Evolutionary conservation across 2,888 invertebrate species (phyloP).

Genomic region (Synanthedon andrenaeformis): DNA sequence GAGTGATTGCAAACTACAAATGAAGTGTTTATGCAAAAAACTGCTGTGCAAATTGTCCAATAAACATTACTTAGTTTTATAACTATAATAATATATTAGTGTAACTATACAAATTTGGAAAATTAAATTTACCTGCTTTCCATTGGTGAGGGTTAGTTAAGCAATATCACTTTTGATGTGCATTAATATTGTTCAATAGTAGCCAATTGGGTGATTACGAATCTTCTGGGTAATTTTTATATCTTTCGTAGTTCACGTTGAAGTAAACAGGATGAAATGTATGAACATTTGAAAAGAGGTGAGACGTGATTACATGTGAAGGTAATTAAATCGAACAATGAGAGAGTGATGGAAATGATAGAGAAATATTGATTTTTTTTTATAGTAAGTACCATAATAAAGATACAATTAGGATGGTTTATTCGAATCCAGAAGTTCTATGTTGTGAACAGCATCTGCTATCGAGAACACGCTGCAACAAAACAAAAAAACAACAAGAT

Average conservation of each 20-base stretch:
- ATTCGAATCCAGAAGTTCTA: constrained; percentile 41
- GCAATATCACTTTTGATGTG: constrained; percentile 11
- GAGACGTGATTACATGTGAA: background rate
- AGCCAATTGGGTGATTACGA: constrained; percentile 9
- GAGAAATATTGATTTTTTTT: background rate
- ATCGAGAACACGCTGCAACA: constrained; percentile 61
- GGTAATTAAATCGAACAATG: background rate
- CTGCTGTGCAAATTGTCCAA: background rate
- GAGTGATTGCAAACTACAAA: background rate
- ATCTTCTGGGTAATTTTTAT: background rate
- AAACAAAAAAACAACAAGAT: constrained; percentile 56
- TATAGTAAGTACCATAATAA: background rate
- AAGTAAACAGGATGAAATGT: background rate
- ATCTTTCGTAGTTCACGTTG: background rate
- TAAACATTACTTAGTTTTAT: background rate
- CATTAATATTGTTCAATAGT: constrained; percentile 8
- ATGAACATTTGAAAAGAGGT: background rate
- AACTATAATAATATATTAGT: background rate
- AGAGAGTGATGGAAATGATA: background rate
- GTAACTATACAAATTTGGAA: constrained; percentile 16
- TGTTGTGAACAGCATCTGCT: constrained; percentile 49
- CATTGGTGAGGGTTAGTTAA: constrained; percentile 34
- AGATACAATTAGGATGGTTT: constrained; percentile 25
- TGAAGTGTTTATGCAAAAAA: background rate
- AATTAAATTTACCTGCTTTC: constrained; percentile 51